Evolutionary conservation across 2,797 vertebrate species (phyloP).

Genomic region (Lycodopsis pacificus): DNA sequence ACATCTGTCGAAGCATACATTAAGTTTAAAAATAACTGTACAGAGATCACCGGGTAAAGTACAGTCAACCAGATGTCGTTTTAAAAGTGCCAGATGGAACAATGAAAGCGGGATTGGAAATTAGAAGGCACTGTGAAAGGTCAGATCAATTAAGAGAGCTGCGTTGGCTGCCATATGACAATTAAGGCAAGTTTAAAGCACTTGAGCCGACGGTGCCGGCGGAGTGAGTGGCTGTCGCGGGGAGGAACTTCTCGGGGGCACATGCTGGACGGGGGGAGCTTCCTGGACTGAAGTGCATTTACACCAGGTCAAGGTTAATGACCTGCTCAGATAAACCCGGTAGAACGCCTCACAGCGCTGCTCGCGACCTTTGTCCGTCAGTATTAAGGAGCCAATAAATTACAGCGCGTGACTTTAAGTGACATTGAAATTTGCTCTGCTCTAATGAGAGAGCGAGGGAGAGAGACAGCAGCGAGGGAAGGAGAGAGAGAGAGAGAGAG

Average conservation of each 20-base stretch:
- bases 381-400: constrained; percentile 87
- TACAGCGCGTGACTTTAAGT: constrained; percentile 83
- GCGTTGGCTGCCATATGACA: constrained; percentile 97
- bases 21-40: constrained; percentile 99
- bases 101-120: constrained; percentile 99
- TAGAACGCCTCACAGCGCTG: constrained; percentile 81
- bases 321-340: constrained; percentile 84
- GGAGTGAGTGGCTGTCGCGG: constrained; percentile 74
- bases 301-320: constrained; percentile 88
- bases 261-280: constrained; percentile 63
- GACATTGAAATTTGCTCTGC: constrained; percentile 84
- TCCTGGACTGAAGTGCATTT: constrained; percentile 80
- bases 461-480: constrained; percentile 29
- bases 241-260: constrained; percentile 82
- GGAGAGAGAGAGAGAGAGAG: constrained; percentile 6
- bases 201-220: constrained; percentile 83
- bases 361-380: constrained; percentile 84
- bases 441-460: constrained; percentile 71
- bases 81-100: constrained; percentile 99
- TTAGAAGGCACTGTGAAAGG: constrained; percentile 99
- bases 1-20: constrained; percentile 99
- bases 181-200: constrained; percentile 96
- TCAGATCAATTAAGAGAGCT: constrained; percentile 99
- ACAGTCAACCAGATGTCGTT: constrained; percentile 99
- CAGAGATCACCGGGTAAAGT: constrained; percentile 99